Evolutionary conservation across 2,113 vertebrate genomes (phyloP), one percentile per base, ranked within the genome.

Genomic region (Colinus virginianus): DNA sequence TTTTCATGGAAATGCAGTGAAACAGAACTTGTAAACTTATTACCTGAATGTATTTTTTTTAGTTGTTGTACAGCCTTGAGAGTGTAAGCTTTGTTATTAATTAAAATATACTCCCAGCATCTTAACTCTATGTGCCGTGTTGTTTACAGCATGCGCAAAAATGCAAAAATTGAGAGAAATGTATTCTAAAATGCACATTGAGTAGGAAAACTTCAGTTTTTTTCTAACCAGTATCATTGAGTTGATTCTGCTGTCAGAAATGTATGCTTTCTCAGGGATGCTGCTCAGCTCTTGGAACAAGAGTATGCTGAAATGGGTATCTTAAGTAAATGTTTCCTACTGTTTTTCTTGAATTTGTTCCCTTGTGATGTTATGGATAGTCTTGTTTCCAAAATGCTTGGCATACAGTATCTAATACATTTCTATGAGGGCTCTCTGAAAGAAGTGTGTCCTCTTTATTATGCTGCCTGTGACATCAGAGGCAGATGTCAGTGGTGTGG

Each of bases 21-120:
- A 90, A 68, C 66, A 69, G 72, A 92, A 75, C 75, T 64, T 90
- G 53, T 92, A 93, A 84, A 70, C n/a, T 84, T 67, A 72, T 87
- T 78, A 78, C 58, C 77, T 6, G 18, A 61, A 84, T 95, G 36
- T 36, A 36, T 36, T 36, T 36, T 36, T 36, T 36, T 36, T 36
- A 8, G 7, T 36, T 36, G 36, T 28, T 25, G 21, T 79, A 46
- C 53, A 93, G 79, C 81, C 72, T 88, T 18, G n/a, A 95, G 77
- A 90, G 74, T 53, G 49, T 64, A 64, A 63, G 23, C 22, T 85
- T 48, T 81, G 28, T 85, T 78, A 91, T 64, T 61, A 70, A 86
- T 61, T 14, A 51, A 81, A 87, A 78, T 16, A 79, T 40, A 21
- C 42, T 94, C 84, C 67, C 12, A 53, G 11, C n/a, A 21, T 70